phyloP scores from a whole-genome alignment of 2,797 vertebrate species.

The Simalia tracyae region DNA sequence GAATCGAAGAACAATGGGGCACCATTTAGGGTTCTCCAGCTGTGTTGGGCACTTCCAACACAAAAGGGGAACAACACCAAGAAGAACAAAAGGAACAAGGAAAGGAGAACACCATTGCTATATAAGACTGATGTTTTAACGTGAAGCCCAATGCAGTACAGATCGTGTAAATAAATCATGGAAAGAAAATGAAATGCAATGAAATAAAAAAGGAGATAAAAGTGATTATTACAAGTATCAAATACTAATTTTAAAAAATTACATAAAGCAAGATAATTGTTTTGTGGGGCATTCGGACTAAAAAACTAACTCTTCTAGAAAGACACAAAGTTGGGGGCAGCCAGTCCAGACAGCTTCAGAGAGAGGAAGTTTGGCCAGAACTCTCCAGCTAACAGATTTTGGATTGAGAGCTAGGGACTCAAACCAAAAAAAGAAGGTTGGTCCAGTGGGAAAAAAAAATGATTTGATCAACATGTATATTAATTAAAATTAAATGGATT shows the following conservation, averaged over 20 bases:
- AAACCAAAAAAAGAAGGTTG: neutral
- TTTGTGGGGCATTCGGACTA: too few species aligned
- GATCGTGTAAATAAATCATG: too few species aligned
- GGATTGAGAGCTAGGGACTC: neutral
- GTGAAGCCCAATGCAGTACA: too few species aligned
- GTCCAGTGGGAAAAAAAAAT: neutral
- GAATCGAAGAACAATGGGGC: neutral
- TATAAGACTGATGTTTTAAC: too few species aligned
- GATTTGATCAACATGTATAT: neutral
- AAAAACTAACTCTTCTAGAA: neutral
- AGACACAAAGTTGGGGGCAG: neutral
- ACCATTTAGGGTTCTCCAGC: neutral
- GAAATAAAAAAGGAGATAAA: too few species aligned
- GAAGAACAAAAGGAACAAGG: neutral
- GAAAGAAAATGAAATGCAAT: too few species aligned
- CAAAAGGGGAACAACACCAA: neutral
- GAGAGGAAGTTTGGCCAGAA: neutral
- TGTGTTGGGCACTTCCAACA: neutral
- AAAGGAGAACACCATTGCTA: too few species aligned
- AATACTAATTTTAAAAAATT: too few species aligned
- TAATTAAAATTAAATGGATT: neutral
- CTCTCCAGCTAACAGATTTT: neutral
- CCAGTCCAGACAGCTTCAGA: neutral
- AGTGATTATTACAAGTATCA: too few species aligned
- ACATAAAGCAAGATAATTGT: too few species aligned